Percentiles rank a stretch among this genome's conserved stretches.
phyloP scores from a whole-genome alignment of 1,140 invertebrate species.

The Dufourea novaeangliae region DNA sequence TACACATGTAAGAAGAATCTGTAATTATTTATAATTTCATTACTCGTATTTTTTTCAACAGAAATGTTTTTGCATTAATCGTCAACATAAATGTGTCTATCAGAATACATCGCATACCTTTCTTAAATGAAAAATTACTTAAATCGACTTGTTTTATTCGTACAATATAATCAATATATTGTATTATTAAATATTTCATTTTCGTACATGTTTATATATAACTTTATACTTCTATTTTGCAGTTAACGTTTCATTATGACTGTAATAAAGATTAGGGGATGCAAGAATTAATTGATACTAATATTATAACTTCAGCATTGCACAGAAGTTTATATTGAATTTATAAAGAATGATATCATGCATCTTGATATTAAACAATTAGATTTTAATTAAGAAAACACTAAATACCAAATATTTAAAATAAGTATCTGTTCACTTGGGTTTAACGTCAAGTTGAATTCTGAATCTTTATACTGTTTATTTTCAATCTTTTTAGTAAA shows the following conservation, averaged over 20 bases:
- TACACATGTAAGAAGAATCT: neutral
- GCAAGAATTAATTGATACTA: constrained; percentile 9
- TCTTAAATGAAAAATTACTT: neutral
- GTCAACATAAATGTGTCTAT: constrained; percentile 13
- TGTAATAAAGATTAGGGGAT: constrained; percentile 12
- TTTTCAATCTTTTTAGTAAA: neutral
- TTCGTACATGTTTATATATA: neutral
- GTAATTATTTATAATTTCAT: neutral
- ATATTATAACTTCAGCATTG: neutral
- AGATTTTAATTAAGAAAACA: constrained; percentile 22
- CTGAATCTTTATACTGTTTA: neutral
- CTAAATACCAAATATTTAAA: neutral
- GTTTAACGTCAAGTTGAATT: too few relatives aligned
- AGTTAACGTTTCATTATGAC: constrained; percentile 15
- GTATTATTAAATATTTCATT: neutral
- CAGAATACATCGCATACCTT: neutral
- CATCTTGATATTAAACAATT: constrained; percentile 1
- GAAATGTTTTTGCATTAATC: constrained; percentile 1
- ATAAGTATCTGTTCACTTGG: too few relatives aligned
- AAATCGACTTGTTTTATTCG: constrained; percentile 1
- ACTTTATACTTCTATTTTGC: neutral
- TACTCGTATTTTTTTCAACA: neutral
- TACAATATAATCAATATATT: constrained; percentile 13
- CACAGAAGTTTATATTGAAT: constrained; percentile 12
- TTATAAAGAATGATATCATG: neutral